Evolutionary conservation across 2,797 vertebrate species (phyloP), one percentile per base, ranked within the genome.

Genomic region (Salmo trutta): DNA sequence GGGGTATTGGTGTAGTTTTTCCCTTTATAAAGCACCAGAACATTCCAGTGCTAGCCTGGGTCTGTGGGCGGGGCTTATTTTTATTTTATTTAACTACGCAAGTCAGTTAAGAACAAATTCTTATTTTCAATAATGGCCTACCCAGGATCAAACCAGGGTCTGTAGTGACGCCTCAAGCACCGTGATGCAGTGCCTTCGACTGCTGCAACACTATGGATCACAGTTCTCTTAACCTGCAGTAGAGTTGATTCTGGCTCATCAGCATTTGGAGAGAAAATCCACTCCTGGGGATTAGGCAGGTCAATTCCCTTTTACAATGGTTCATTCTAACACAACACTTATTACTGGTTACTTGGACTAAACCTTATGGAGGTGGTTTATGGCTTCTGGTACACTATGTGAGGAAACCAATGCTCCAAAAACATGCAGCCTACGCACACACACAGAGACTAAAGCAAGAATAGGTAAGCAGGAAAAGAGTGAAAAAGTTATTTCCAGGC

Each of bases 241-340:
- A 83, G 67, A 82, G 84, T 75, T 82, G 74, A 87, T 84, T 78
- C 83, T 73, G 74, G 78, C 80, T 87, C 82, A 87, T 76, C 87
- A 84, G 86, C 82, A 83, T 84, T 89, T 86, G 87, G 81, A 79
- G n/a, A 78, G 59, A 70, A 31, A 79, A 19, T 5, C 54, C 27
- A 31, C 19, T 54, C 81, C 54, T 51, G 82, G 77, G 90, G 87
- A 84, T 83, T 86, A 86, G 41, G 51, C 17, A 14, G 52, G 21
- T 41, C 6, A 75, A 31, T 15, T 51, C 36, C 21, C 14, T 31
- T 29, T 31, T 1, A 14, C 16, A n/a, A 29, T 0, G 2, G 53
- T 65, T 17, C 10, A 47, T 47, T 47, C 41, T 47, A 47, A 47
- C 10, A 47, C 41, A 47, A 47, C 41, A 12, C 41, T 12, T 54